Conservation (phyloP, 1,140 invertebrate genomes). For the Lepidurus arcticus region DNA sequence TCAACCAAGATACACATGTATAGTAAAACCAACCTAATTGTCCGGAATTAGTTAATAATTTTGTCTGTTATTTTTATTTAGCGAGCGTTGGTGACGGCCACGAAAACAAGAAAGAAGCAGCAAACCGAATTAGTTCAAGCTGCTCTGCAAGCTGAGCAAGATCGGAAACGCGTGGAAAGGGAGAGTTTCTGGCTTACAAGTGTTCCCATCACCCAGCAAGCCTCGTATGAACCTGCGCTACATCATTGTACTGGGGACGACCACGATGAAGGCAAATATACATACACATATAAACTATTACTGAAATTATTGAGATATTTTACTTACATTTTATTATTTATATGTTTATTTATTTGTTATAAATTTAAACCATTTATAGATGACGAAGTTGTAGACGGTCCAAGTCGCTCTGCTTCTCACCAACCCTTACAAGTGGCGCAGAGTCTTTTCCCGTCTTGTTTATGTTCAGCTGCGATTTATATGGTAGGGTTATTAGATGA, state of each 20-base stretch:
- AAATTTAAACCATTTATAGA: conserved; percentile 24
- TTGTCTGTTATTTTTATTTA: conserved; percentile 47
- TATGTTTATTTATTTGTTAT: conserved; percentile 3
- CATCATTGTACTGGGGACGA: conserved; percentile 77
- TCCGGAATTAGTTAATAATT: neutral
- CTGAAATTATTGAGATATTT: neutral
- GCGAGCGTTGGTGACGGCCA: conserved; percentile 94
- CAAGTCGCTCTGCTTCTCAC: conserved; percentile 47
- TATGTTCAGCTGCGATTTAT: conserved; percentile 89
- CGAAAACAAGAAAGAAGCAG: conserved; percentile 96
- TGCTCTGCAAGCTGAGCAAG: conserved; percentile 90
- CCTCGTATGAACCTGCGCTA: conserved; percentile 83
- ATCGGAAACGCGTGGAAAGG: conserved; percentile 85
- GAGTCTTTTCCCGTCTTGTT: conserved; percentile 89
- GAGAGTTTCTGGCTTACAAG: conserved; percentile 95
- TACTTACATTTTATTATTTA: conserved; percentile 19
- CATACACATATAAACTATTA: neutral
- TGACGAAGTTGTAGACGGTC: conserved; percentile 49
- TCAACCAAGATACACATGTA: conserved; percentile 83
- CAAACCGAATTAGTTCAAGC: conserved; percentile 95
- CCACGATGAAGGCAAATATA: conserved; percentile 64
- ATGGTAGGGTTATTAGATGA: conserved; percentile 94
- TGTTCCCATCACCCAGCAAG: conserved; percentile 91
- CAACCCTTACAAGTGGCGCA: conserved; percentile 73
- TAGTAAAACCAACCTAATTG: neutral